phyloP scores from a whole-genome alignment of 2,797 vertebrate species.

The Amblyopsis hoosieri region DNA sequence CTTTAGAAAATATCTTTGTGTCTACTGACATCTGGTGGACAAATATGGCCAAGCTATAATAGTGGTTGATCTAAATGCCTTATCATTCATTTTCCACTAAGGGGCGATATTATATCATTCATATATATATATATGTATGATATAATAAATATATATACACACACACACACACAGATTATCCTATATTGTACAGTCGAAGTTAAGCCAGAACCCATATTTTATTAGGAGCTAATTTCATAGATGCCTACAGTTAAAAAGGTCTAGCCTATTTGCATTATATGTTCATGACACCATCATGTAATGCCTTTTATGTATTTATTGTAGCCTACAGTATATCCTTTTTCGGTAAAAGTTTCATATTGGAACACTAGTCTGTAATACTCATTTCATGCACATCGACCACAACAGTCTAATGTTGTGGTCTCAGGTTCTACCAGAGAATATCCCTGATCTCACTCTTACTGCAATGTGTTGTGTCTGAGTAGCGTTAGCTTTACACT shows the following conservation, averaged over 20 bases:
- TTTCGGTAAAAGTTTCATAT: too few relatives aligned
- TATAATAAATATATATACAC: too few relatives aligned
- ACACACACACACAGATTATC: too few relatives aligned
- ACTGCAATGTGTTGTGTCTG: neutral
- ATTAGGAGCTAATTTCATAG: neutral
- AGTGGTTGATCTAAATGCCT: too few relatives aligned
- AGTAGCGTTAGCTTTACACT: constrained; percentile 37
- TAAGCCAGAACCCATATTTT: neutral
- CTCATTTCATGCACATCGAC: neutral
- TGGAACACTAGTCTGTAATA: neutral
- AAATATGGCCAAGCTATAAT: neutral
- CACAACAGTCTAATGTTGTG: neutral
- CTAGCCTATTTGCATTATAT: neutral
- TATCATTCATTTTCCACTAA: constrained; percentile 26
- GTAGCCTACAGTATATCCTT: too few relatives aligned
- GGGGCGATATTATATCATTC: constrained; percentile 6
- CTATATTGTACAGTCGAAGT: neutral
- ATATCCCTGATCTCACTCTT: neutral
- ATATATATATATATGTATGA: too few relatives aligned
- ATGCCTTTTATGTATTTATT: too few relatives aligned
- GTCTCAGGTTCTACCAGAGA: constrained; percentile 14
- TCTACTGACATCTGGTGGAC: constrained; percentile 66
- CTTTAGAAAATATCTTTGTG: constrained; percentile 27
- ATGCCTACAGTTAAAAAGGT: neutral
- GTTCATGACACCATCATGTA: too few relatives aligned